These are phyloP conservation scores for Dryocosmus kuriphilus DNA, from an alignment of 2,888 invertebrate species.

Conservation along the genomic window DNA sequence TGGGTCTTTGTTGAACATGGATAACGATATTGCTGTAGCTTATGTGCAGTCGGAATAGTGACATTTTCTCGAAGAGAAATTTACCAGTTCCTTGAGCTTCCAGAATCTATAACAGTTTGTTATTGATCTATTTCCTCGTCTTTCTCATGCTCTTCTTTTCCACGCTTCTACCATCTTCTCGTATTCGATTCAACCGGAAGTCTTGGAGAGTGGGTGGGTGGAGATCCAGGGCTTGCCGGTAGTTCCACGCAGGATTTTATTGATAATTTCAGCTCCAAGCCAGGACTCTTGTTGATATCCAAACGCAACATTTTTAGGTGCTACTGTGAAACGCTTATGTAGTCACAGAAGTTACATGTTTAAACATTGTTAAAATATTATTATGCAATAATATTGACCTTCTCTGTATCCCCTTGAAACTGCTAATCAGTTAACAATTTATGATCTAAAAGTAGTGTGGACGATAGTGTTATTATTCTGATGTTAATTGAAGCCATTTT, in stretches of 20 bases:
- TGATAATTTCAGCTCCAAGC: conserved; percentile 43
- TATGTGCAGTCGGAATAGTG: neutral
- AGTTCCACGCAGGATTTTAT: conserved; percentile 64
- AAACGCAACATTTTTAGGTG: neutral
- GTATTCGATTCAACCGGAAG: conserved; percentile 53
- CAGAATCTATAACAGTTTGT: conserved; percentile 74
- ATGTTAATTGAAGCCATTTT: no score
- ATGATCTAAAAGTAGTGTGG: no score
- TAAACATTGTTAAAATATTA: neutral
- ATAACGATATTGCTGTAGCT: conserved; percentile 1
- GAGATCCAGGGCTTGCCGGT: conserved; percentile 54
- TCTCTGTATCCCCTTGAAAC: no score
- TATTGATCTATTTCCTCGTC: conserved; percentile 74
- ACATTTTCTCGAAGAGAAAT: conserved; percentile 15
- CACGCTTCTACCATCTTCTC: conserved; percentile 57
- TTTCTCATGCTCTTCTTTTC: conserved; percentile 70
- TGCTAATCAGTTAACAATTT: no score
- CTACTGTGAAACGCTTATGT: conserved; percentile 39
- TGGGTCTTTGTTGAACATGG: conserved; percentile 21
- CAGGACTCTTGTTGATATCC: neutral
- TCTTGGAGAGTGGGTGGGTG: conserved; percentile 56
- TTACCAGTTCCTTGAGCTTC: conserved; percentile 53
- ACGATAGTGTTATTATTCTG: no score
- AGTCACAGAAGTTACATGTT: conserved; percentile 31
- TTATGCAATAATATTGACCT: no score